Conservation (phyloP, 2,888 invertebrate species). For the Lottia gigantea region DNA sequence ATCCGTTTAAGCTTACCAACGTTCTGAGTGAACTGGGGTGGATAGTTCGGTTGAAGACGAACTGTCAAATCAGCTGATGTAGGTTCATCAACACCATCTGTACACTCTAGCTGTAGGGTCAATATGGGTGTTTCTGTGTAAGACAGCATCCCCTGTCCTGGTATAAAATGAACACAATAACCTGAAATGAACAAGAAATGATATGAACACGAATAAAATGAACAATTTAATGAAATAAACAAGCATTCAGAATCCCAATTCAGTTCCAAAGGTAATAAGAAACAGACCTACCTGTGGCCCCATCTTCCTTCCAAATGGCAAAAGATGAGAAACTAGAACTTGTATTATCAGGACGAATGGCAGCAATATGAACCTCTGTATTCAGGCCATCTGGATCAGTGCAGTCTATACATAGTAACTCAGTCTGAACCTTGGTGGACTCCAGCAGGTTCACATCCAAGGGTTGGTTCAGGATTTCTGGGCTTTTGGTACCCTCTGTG, state of each 20-base stretch:
- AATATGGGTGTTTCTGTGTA: neutral
- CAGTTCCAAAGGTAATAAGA: too few species aligned
- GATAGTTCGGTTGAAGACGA: constrained; percentile 1
- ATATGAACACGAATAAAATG: too few species aligned
- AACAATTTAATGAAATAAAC: too few species aligned
- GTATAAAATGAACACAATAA: neutral
- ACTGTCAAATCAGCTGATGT: neutral
- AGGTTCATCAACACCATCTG: neutral
- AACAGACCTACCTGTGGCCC: neutral
- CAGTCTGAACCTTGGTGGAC: neutral
- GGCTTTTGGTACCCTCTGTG: neutral
- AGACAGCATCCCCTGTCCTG: neutral
- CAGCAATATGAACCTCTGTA: neutral
- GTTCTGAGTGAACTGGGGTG: neutral
- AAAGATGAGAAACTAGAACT: neutral
- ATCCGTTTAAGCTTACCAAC: too few species aligned
- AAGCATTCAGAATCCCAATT: too few species aligned
- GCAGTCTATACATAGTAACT: neutral
- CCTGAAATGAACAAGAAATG: neutral
- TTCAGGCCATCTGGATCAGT: neutral
- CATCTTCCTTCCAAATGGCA: neutral
- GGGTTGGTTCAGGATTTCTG: neutral
- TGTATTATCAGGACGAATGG: neutral
- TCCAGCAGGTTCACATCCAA: constrained; percentile 1
- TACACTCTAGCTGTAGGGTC: neutral